These are phyloP conservation scores for Fukomys damarensis DNA, from an alignment of 2,113 vertebrate genomes.

Conservation along the genomic window DNA sequence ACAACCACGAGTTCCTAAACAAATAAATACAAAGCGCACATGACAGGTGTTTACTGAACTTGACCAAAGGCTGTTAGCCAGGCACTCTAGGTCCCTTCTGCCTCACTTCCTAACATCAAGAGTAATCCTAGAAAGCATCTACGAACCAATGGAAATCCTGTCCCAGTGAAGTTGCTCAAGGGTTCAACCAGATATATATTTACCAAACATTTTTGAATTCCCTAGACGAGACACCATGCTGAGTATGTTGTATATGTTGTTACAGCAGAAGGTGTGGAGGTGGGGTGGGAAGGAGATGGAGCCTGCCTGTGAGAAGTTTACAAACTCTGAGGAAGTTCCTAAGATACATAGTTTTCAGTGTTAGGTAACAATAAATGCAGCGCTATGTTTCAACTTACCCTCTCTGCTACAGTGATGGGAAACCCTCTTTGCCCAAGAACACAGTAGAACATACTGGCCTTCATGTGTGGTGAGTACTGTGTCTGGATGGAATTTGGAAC, in stretches of 20 bases:
- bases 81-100: not conserved
- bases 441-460: not conserved
- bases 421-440: not conserved
- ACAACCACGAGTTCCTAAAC: not conserved
- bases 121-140: not conserved
- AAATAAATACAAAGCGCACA: not conserved
- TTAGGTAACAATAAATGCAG: conserved; percentile 44
- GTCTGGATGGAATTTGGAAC: not conserved
- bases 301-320: conserved; percentile 29
- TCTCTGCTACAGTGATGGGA: not conserved
- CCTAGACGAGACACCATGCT: not conserved
- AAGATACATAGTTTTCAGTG: not conserved
- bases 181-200: not conserved
- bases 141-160: not conserved
- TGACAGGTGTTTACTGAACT: not conserved
- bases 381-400: not conserved
- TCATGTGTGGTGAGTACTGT: not conserved
- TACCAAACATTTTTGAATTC: not conserved
- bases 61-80: not conserved
- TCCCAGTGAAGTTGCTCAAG: not conserved
- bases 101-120: not conserved
- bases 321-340: conserved; percentile 34
- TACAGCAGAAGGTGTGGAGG: conserved; percentile 55
- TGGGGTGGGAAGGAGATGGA: conserved; percentile 42
- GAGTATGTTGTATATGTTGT: not conserved